A percentile compares a stretch with the other conserved stretches of the same genome.
Conservation (phyloP, 2,113 vertebrate species). For the Hippocampus comes region DNA sequence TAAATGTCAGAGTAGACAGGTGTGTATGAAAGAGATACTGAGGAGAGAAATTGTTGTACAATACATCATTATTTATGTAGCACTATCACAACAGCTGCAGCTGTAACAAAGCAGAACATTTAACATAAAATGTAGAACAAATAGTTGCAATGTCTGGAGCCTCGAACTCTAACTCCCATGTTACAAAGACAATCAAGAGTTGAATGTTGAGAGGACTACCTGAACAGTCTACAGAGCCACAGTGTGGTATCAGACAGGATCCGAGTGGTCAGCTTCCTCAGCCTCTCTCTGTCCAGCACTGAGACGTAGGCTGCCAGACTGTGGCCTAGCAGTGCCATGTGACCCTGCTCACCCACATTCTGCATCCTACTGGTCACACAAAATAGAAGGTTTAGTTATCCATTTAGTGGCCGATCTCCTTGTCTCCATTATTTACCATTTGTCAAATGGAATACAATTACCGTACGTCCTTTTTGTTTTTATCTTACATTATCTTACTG, state of each 20-base stretch:
- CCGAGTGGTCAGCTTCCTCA: constrained; percentile 89
- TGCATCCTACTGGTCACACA: constrained; percentile 75
- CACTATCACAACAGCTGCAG: no score
- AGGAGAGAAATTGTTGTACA: background rate
- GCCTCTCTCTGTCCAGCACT: constrained; percentile 82
- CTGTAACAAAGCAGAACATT: no score
- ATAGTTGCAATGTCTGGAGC: background rate
- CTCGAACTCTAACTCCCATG: background rate
- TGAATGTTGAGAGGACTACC: constrained; percentile 61
- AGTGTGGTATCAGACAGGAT: constrained; percentile 93
- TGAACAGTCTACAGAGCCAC: constrained; percentile 97
- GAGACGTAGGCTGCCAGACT: constrained; percentile 96
- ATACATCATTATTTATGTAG: no score
- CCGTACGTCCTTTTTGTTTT: background rate
- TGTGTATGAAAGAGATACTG: background rate
- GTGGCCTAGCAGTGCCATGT: constrained; percentile 92
- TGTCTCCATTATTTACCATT: background rate
- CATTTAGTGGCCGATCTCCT: background rate
- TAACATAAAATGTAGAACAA: background rate
- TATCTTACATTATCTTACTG: background rate
- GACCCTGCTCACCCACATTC: constrained; percentile 87
- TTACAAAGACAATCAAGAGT: background rate
- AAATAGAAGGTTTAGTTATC: background rate
- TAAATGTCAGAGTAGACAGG: constrained; percentile 48
- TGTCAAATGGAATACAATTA: background rate